Base-by-base conservation (phyloP, 2,888 invertebrate genomes). In the Oxycera nigricornis region DNA sequence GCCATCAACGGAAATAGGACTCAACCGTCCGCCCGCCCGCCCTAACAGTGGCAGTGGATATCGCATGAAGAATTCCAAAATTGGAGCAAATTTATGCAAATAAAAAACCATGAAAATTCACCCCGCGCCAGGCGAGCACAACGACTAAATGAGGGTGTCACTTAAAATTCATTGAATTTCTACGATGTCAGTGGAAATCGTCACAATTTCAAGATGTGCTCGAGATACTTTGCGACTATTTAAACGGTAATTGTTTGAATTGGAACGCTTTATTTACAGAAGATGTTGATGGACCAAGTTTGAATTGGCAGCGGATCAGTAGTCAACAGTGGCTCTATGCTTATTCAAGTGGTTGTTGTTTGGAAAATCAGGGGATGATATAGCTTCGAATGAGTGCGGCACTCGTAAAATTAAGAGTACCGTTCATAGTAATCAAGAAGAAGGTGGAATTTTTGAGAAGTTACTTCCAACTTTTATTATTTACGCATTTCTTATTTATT, bases 131-230 rank as follows among this genome's bases (percentile, higher is more conserved):
- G 50, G 28, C 41, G 50, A 68, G 50, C 26, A 41, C 24, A 22
- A 41, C 14, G 72, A 57, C 59, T 72, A 61, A 74, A 76, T 57
- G 55, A 72, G 72, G 65, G 72, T 76, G 72, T 76, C 74, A 74
- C 76, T 74, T 74, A 72, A 76, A 74, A 76, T 76, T 76, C 76
- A 76, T 76, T 76, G 76, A 70, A 73, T 68, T 39, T 59, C 59
- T 70, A 75, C 52, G 73, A 55, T 31, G 73, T 31, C 28, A 20
- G 24, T 65, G 11, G 46, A 24, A 24, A 55, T 55, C 52, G 24
- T 55, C 24, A 24, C 52, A 55, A 55, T 17, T 55, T 55, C 52
- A 55, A n/a, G n/a, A n/a, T 22, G 24, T 24, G 52, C 20, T 55
- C 22, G 24, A 17, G 24, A 24, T 55, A 17, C 22, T 6, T 46